phyloP scores from a whole-genome alignment of 2,888 invertebrate genomes.

The Dysmachus trigonus region DNA sequence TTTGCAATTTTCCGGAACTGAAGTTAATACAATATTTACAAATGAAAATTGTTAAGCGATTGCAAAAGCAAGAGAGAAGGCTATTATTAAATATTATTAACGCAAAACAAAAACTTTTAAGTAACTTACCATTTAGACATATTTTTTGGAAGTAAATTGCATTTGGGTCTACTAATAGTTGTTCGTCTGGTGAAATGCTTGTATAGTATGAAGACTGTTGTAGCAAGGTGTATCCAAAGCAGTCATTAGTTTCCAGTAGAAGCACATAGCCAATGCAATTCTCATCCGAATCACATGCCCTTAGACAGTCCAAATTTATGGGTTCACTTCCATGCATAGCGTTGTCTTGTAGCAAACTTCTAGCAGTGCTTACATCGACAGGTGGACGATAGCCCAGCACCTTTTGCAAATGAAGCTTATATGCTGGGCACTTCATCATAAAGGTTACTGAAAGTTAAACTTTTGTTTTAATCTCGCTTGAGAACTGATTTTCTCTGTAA shows the following conservation, averaged over 20 bases:
- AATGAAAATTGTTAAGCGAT: not conserved
- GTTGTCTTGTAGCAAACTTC: slow-evolving; percentile 18
- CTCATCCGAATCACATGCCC: slow-evolving; percentile 58
- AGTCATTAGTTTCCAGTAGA: slow-evolving; percentile 59
- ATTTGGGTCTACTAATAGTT: slow-evolving; percentile 59
- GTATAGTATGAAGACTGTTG: slow-evolving; percentile 56
- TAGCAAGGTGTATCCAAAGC: slow-evolving; percentile 61
- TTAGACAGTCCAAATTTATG: slow-evolving; percentile 58
- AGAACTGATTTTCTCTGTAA: not conserved
- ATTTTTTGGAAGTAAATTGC: slow-evolving; percentile 63
- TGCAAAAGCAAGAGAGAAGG: not conserved
- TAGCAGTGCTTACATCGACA: slow-evolving; percentile 35
- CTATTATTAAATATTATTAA: not conserved
- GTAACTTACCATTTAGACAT: slow-evolving; percentile 59
- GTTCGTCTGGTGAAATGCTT: slow-evolving; percentile 55
- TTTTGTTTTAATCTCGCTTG: not conserved
- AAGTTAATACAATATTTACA: slow-evolving; percentile 14
- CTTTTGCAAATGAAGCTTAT: slow-evolving; percentile 63
- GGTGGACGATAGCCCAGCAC: slow-evolving; percentile 62
- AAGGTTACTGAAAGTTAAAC: slow-evolving; percentile 51
- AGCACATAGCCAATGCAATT: slow-evolving; percentile 62
- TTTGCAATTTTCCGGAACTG: slow-evolving; percentile 68
- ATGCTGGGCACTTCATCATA: slow-evolving; percentile 61
- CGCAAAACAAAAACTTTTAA: not conserved
- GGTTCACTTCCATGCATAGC: slow-evolving; percentile 40